These are phyloP conservation scores for Gymnoscelis rufifasciata DNA, from an alignment of 2,888 invertebrate species.

Conservation along the genomic window DNA sequence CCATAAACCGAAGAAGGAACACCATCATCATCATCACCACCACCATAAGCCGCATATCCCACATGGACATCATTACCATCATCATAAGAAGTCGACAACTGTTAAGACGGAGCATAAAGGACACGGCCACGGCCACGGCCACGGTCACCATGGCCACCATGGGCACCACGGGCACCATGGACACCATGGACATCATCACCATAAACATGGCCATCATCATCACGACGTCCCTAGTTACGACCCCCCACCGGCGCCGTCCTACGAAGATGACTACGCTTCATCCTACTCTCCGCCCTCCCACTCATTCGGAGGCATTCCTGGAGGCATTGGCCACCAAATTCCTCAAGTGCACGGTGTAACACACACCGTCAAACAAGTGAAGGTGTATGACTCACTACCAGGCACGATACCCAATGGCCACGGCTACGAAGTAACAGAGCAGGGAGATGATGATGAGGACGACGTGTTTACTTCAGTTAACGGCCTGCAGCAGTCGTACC, in stretches of 20 bases:
- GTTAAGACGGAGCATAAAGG: constrained; percentile 50
- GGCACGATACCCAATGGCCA: constrained; percentile 45
- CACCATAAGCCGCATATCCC: constrained; percentile 50
- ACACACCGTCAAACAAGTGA: constrained; percentile 67
- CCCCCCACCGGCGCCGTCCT: constrained; percentile 42
- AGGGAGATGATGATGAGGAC: constrained; percentile 59
- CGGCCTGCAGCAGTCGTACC: constrained; percentile 53
- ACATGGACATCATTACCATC: constrained; percentile 52
- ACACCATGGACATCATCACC: constrained; percentile 35
- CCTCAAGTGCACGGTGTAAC: constrained; percentile 44
- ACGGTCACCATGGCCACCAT: constrained; percentile 37
- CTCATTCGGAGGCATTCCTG: constrained; percentile 41
- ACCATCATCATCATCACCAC: constrained; percentile 61
- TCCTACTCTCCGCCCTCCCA: constrained; percentile 45
- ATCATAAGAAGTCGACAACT: constrained; percentile 57
- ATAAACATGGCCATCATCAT: constrained; percentile 45
- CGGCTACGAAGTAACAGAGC: constrained; percentile 69
- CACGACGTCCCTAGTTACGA: constrained; percentile 52
- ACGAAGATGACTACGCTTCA: constrained; percentile 50
- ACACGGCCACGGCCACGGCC: constrained; percentile 38
- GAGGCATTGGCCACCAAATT: constrained; percentile 37
- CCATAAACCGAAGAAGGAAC: constrained; percentile 69
- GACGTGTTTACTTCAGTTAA: constrained; percentile 57
- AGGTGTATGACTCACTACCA: constrained; percentile 63
- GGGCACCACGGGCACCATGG: constrained; percentile 40